phyloP scores from a whole-genome alignment of 2,113 vertebrate species.

The Pterocles burchelli region DNA sequence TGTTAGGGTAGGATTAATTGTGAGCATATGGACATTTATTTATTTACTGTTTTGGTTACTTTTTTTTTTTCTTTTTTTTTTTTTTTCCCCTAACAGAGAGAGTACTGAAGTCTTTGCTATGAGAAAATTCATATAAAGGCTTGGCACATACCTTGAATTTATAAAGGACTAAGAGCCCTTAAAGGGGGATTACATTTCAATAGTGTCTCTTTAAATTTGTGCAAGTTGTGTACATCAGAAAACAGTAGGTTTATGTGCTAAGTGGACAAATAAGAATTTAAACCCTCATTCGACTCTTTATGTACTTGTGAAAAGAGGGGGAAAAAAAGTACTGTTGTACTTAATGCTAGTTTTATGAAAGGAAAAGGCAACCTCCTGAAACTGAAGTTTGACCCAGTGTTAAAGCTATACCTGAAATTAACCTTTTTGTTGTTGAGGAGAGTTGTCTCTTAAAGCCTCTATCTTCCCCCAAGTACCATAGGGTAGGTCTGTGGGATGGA shows the following conservation, averaged over 20 bases:
- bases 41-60: constrained; percentile 9
- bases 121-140: constrained; percentile 38
- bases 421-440: background rate
- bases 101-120: constrained; percentile 25
- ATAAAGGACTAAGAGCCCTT: background rate
- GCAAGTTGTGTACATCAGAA: background rate
- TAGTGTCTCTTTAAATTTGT: background rate
- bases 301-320: background rate
- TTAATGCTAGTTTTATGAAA: background rate
- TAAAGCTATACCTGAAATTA: constrained; percentile 33
- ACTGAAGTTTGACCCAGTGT: background rate
- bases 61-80: constrained; percentile 4
- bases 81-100: background rate
- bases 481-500: background rate
- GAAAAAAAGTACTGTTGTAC: background rate
- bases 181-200: background rate
- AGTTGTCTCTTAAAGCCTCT: constrained; percentile 31
- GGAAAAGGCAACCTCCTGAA: constrained; percentile 9
- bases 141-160: background rate
- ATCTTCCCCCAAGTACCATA: background rate
- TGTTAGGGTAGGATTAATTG: constrained; percentile 37
- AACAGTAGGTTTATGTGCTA: background rate
- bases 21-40: constrained; percentile 18
- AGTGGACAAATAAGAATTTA: background rate
- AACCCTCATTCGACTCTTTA: background rate